Evolutionary conservation across 2,113 vertebrate species (phyloP), one percentile per base, ranked within the genome.

Genomic region (Phaethon lepturus): DNA sequence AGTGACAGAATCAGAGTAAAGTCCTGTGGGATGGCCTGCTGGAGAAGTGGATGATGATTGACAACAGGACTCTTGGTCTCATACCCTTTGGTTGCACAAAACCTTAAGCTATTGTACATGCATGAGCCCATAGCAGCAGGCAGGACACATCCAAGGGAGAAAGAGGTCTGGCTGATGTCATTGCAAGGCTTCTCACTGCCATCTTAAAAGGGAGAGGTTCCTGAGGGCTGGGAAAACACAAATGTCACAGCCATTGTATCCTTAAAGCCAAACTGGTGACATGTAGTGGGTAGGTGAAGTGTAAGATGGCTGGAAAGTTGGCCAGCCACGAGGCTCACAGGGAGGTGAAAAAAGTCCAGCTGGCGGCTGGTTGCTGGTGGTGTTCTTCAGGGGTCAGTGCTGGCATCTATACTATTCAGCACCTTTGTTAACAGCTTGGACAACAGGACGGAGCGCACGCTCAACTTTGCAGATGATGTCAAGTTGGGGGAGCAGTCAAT

Each of bases 101-200:
- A 20, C 13, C 20, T 13, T 8, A 11, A 62, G 26, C 7, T 24
- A 9, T 44, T 49, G 60, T 26, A 6, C 0, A 0, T 33, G 42
- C 10, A 1, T 13, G 33, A 56, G 24, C 28, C 4, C 3, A 0
- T 17, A 56, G 35, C 52, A 83, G 77, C 35, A 33, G 71, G 35
- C 56, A 49, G 42, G 53, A 19, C 45, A 6, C n/a, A 7, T n/a
- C 55, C 29, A 11, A 17, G 28, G 35, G 49, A 72, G 56, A 33
- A 28, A 4, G 26, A 33, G 35, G 6, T 24, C 31, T 22, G 42
- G 40, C 53, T 77, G 47, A 19, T 56, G 17, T 18, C 69, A 2
- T 11, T 10, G 40, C 1, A 3, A 33, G 45, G 26, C 49, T 72
- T 25, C 49, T 63, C 13, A 1, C 64, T 55, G 59, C 33, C 3